Evolutionary conservation across 2,113 vertebrate species (phyloP).

Genomic region (Onychostoma macrolepis): DNA sequence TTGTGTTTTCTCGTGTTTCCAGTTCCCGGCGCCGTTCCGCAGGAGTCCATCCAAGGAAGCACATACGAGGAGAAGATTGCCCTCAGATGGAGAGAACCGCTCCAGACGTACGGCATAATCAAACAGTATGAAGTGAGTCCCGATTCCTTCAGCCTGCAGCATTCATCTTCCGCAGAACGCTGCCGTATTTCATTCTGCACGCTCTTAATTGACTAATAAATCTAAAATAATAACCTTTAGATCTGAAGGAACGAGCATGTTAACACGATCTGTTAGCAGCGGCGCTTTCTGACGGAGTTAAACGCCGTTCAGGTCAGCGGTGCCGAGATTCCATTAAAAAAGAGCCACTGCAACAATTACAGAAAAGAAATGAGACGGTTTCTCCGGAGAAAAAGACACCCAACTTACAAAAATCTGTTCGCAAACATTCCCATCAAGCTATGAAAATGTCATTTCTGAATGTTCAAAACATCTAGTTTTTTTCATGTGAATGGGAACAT

Average conservation of each 20-base stretch:
- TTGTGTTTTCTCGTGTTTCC: neutral
- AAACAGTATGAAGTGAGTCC: constrained; percentile 90
- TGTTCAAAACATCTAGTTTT: too few relatives aligned
- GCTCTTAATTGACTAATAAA: neutral
- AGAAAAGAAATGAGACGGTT: too few relatives aligned
- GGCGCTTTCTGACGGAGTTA: neutral
- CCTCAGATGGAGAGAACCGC: constrained; percentile 91
- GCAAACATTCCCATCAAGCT: too few relatives aligned
- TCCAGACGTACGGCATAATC: constrained; percentile 91
- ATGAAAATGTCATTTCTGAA: too few relatives aligned
- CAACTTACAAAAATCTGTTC: too few relatives aligned
- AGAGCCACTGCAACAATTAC: neutral
- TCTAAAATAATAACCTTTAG: neutral
- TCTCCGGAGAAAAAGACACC: too few relatives aligned
- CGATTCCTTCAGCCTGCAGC: neutral
- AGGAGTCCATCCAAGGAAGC: constrained; percentile 90
- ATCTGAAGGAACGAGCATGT: neutral
- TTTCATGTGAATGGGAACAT: too few relatives aligned
- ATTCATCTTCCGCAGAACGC: neutral
- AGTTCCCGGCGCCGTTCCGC: constrained; percentile 91
- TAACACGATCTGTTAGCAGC: neutral
- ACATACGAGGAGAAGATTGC: constrained; percentile 95
- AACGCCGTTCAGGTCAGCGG: neutral
- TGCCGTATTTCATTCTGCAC: neutral
- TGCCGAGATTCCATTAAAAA: neutral